Base-by-base conservation (phyloP, 2,888 invertebrate genomes). In the Apantesis nais region DNA sequence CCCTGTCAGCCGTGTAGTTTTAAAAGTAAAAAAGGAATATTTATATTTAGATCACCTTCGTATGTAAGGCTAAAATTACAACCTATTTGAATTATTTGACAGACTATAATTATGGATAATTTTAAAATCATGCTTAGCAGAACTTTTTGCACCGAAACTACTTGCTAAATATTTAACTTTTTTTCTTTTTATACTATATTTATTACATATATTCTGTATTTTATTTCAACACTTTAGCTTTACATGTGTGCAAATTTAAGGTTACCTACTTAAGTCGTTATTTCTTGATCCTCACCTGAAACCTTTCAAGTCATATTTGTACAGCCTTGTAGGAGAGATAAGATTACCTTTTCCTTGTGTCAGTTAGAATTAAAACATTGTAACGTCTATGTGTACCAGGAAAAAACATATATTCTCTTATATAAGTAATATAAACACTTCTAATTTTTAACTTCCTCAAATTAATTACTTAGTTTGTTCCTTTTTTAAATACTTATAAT, bases 21-120 rank as follows among this genome's bases (percentile, higher is more conserved):
- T 25, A 62, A 62, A 25, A 73, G 68, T 75, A 78, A 78, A 83
- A 79, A 75, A 76, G 39, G 72, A 70, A 44, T 62, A 74, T 73
- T 75, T 83, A 86, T 75, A 85, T 78, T 85, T 86, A 87, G 86
- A 86, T 81, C 77, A 74, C 83, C 83, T 85, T 81, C 75, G 71
- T 66, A 68, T 62, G 67, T 68, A 65, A 70, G 67, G 62, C 37
- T 63, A 67, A 25, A 58, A 25, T 41, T 2, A 8, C 19, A 22
- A 39, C 9, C 29, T 58, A 37, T 37, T 37, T 31, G 22, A 5
- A 63, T 31, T 22, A 19, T 55, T 55, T 16, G 0, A 66, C 8
- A 31, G 58, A 34, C 11, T 41, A 58, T 25, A 55, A 63, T 39
- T 34, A 52, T 14, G 0, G 31, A 34, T 16, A 44, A 19, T 3